These are phyloP conservation scores for Drosophila kokeensis DNA, from an alignment of 2,888 invertebrate genomes.

Conservation along the genomic window DNA sequence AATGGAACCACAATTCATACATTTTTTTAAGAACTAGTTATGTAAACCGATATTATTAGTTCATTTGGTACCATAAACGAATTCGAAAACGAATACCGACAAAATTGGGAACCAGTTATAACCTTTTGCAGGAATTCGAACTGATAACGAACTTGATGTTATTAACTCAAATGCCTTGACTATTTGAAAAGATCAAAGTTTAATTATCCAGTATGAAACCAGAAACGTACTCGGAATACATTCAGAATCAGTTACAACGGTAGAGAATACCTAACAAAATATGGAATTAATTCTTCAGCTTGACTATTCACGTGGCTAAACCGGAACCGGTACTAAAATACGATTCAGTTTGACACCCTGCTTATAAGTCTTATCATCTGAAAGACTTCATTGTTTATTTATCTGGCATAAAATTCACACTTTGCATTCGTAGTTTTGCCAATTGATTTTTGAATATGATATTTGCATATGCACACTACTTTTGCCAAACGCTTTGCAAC, in stretches of 20 bases:
- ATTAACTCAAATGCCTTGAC: neutral
- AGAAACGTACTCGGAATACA: neutral
- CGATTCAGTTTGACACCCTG: neutral
- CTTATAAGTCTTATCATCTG: neutral
- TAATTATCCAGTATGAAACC: neutral
- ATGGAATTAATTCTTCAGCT: neutral
- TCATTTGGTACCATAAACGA: neutral
- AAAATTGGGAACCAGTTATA: neutral
- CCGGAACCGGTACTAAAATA: neutral
- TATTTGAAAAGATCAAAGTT: neutral
- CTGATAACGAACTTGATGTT: neutral
- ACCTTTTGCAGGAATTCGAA: neutral
- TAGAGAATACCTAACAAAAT: neutral
- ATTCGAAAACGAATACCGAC: rapidly evolving
- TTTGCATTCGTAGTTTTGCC: neutral
- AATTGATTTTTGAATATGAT: neutral
- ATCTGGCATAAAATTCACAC: neutral
- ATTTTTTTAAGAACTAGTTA: neutral
- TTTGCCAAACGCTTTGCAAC: constrained; percentile 8
- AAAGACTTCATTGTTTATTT: neutral
- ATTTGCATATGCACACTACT: neutral
- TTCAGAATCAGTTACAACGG: neutral
- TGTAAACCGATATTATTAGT: neutral
- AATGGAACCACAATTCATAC: neutral
- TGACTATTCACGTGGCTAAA: neutral